Conservation (phyloP, 2,113 vertebrate species). For the Chrysochloris asiatica region DNA sequence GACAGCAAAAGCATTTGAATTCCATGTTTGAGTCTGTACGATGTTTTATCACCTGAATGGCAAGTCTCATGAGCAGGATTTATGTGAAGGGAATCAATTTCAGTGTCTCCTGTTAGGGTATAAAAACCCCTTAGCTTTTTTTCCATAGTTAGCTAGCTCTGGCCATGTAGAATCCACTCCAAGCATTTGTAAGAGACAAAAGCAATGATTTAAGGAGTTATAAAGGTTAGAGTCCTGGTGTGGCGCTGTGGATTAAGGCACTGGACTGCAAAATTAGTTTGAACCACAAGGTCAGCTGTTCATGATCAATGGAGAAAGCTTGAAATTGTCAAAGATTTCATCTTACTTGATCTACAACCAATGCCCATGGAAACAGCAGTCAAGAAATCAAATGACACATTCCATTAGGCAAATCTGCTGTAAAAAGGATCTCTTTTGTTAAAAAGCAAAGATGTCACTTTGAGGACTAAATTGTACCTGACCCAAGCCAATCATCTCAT, state of each 20-base stretch:
- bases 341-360: no score
- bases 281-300: not conserved
- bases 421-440: no score
- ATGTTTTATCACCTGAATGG: constrained; percentile 41
- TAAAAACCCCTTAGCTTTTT: not conserved
- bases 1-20: not conserved
- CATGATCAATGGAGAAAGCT: no score
- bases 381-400: no score
- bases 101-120: not conserved
- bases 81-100: constrained; percentile 8
- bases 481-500: no score
- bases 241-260: no score
- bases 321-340: no score
- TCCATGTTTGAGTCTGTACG: not conserved
- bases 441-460: no score
- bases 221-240: not conserved
- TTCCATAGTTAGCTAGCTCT: not conserved
- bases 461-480: no score
- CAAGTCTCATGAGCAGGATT: not conserved
- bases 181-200: constrained; percentile 20
- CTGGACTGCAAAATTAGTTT: no score
- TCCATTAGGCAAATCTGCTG: no score
- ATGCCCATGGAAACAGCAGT: no score
- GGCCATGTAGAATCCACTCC: constrained; percentile 6
- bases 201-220: not conserved